Evolutionary conservation across 2,113 vertebrate species (phyloP), one percentile per base, ranked within the genome.

Genomic region (Apaloderma vittatum): DNA sequence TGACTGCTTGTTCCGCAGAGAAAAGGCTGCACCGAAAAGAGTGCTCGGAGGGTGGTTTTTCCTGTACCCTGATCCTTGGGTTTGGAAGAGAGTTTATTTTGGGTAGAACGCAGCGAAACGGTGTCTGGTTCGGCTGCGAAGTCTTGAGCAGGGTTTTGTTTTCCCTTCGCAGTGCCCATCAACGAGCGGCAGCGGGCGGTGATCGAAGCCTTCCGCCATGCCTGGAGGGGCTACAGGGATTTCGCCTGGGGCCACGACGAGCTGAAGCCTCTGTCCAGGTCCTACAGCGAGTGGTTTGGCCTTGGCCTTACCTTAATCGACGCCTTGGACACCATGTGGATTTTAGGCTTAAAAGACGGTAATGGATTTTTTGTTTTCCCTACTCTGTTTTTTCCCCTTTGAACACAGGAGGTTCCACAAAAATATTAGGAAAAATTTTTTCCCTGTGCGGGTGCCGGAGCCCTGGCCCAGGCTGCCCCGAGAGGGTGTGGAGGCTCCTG

Each of bases 281-380:
- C 99, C 29, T 99, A 99, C 88, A 98, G 97, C 0, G 99, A 99
- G 96, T 99, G 99, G 99, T 99, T 99, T 46, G 99, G 99, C 32
- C 98, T 99, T 15, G 99, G 99, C 4, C 97, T 99, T 90, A 99
- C 99, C 0, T 98, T 99, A 22, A 97, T 99, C 7, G 99, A 99
- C 1, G 98, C 99, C 18, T 96, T 99, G 98, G 99, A 99, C 97
- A 99, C 99, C 43, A 99, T 99, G 99, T 99, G 99, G 99, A 99
- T 99, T 71, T 70, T 99, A 97, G 99, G 98, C 22, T 97, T 99
- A 29, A 99, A 98, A 92, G 98, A 99, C 98, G 99, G 99, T 99
- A 94, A 26, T 36, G 23, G 49, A 37, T 61, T 19, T 18, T 29
- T 40, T 58, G 18, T 20, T 27, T 15, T 6, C 30, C 11, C 15